phyloP scores from a whole-genome alignment of 1,140 invertebrate genomes.

The Ctenoplectra terminalis region DNA sequence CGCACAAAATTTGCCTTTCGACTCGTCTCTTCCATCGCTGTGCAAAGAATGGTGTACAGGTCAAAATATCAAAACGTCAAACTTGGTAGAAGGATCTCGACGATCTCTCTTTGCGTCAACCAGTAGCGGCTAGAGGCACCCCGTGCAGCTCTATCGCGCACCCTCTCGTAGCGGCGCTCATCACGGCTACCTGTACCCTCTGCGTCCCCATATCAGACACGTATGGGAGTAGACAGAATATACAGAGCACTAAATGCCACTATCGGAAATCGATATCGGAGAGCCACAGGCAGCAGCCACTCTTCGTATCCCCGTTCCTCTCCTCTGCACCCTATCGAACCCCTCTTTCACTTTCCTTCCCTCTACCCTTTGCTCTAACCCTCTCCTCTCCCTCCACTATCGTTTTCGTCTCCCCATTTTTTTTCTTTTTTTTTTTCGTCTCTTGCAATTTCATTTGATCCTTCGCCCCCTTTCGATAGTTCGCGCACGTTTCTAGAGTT shows the following conservation, averaged over 20 bases:
- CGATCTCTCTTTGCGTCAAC: slow-evolving; percentile 60
- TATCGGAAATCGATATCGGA: slow-evolving; percentile 81
- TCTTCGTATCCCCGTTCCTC: slow-evolving; percentile 63
- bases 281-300: slow-evolving; percentile 79
- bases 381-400: slow-evolving; percentile 1
- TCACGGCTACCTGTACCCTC: slow-evolving; percentile 69
- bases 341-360: slow-evolving; percentile 53
- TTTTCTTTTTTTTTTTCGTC: neutral
- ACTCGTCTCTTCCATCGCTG: slow-evolving; percentile 25
- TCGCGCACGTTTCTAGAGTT: slow-evolving; percentile 25
- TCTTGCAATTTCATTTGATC: slow-evolving; percentile 53
- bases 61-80: slow-evolving; percentile 51
- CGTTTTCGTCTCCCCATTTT: neutral
- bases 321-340: slow-evolving; percentile 18
- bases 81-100: slow-evolving; percentile 50
- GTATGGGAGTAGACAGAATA: slow-evolving; percentile 80
- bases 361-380: slow-evolving; percentile 17
- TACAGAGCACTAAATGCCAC: slow-evolving; percentile 80
- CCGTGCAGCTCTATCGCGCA: slow-evolving; percentile 1
- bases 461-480: slow-evolving; percentile 37
- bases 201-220: slow-evolving; percentile 73
- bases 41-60: slow-evolving; percentile 26
- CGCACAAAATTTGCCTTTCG: slow-evolving; percentile 23
- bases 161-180: slow-evolving; percentile 46
- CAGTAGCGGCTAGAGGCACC: slow-evolving; percentile 62